Conservation (phyloP, 2,797 vertebrate species). For the Acanthornis magna region DNA sequence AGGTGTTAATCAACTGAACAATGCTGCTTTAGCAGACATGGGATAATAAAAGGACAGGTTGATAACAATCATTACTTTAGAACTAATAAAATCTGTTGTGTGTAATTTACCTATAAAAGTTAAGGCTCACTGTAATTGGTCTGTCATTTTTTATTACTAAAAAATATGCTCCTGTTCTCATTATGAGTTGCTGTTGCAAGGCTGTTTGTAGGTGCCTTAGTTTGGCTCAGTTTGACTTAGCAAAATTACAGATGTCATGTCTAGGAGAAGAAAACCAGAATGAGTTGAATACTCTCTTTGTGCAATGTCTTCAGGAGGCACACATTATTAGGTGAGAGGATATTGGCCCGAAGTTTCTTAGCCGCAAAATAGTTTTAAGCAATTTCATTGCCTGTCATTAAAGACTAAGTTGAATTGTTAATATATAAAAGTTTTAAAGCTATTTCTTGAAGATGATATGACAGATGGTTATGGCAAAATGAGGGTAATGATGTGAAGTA, state of each 20-base stretch:
- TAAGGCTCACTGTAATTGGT: background rate
- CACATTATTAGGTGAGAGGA: background rate
- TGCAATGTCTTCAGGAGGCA: background rate
- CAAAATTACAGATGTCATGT: background rate
- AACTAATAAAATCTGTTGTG: conserved; percentile 40
- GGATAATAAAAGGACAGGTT: conserved; percentile 16
- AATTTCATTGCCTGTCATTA: background rate
- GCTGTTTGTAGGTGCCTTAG: background rate
- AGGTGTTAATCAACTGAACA: conserved; percentile 31
- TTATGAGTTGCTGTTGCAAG: background rate
- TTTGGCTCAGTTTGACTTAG: background rate
- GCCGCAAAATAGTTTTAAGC: background rate
- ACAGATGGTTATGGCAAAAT: background rate
- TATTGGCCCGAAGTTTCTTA: background rate
- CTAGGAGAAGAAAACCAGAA: background rate
- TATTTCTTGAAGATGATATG: background rate
- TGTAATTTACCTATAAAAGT: conserved; percentile 47
- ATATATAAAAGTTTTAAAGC: background rate
- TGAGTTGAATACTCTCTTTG: background rate
- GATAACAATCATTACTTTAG: conserved; percentile 17
- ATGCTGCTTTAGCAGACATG: conserved; percentile 16
- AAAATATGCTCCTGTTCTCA: conserved; percentile 13
- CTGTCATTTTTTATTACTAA: conserved; percentile 33
- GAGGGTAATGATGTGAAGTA: background rate
- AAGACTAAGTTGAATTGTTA: background rate